Evolutionary conservation across 2,113 vertebrate species (phyloP), one percentile per base, ranked within the genome.

Genomic region (Phyllostomus hastatus): DNA sequence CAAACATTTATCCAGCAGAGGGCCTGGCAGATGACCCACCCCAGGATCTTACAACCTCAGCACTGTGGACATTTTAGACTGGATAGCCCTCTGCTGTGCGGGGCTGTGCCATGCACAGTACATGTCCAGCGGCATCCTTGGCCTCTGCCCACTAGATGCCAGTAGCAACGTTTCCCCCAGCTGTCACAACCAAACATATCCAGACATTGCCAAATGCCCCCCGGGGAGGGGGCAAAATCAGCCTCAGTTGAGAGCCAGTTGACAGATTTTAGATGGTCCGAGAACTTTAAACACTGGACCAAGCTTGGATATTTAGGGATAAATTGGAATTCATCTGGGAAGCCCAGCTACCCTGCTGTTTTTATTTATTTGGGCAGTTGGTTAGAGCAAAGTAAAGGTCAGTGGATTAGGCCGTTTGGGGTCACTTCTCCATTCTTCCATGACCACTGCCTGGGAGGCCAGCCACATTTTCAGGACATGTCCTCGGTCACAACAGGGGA

Each of bases 321-420:
- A 94, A 94, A 96, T 80, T 94, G 85, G 90, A 91, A 91, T 97
- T 97, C 95, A 96, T 98, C 92, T 97, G 89, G 93, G 89, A 93
- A 97, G 64, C 79, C 0, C 20, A 96, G 89, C 78, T 80, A 82
- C 78, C 83, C 66, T 94, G 86, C 93, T 96, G 88, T 73, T 95
- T 96, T 82, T 96, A 92, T 96, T 96, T 95, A 93, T 96, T 97
- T 95, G 97, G 73, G 95, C 96, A 96, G 95, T 98, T 96, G 96
- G 95, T 94, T 96, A 94, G 90, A 98, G 89, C 87, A 95, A 94
- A 93, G 93, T 83, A 95, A 97, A 96, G 95, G 95, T 97, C 97
- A 95, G 82, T 83, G 38, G 86, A 94, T 97, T 93, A 93, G 79
- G 91, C 69, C 95, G 73, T 90, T 67, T 17, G n/a, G 76, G 97